Base-by-base conservation (phyloP, 2,888 invertebrate genomes). In the Polyommatus iphigenia region DNA sequence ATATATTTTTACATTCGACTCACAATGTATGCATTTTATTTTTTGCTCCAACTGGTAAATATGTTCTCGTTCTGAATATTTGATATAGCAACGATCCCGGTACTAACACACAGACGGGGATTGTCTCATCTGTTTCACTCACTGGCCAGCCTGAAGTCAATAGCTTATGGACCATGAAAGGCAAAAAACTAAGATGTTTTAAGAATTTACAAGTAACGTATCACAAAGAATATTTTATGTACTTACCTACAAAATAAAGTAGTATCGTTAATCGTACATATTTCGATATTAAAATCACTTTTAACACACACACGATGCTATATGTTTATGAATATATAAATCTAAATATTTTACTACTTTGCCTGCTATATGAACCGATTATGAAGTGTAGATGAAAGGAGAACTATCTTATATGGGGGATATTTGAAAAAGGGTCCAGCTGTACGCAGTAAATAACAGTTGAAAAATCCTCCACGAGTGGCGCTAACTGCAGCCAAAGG, bases 61-160 rank as follows among this genome's bases (percentile, higher is more conserved):
- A 72, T 41, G 29, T 67, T 29, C 15, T 32, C 29, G n/a, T 54
- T 15, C 54, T 29, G 75, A 75, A 75, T 75, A 75, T 75, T 75
- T 75, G 7, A 50, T 54, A 3, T 10, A 15, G 18, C 13, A 73
- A 73, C 20, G 20, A 71, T 71, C 75, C 50, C 75, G 29, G 72
- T 67, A 41, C 20, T 73, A 46, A 75, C 29, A 6, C 5, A 75
- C 75, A 54, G 73, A 41, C 13, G 20, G 24, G 54, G 46, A 18
- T 75, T 29, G 24, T 54, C 54, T 75, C 54, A 54, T 54, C 29
- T n/a, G 15, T 29, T 75, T n/a, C 24, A 75, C 75, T 24, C 29
- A 75, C 24, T 75, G 46, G 15, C 75, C 67, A 29, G 15, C 29
- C 67, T 67, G 29, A 6, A 67, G 62, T 24, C 20, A 62, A 62